Base-by-base conservation (phyloP, 1,140 invertebrate species). In the Augochlora pura region DNA sequence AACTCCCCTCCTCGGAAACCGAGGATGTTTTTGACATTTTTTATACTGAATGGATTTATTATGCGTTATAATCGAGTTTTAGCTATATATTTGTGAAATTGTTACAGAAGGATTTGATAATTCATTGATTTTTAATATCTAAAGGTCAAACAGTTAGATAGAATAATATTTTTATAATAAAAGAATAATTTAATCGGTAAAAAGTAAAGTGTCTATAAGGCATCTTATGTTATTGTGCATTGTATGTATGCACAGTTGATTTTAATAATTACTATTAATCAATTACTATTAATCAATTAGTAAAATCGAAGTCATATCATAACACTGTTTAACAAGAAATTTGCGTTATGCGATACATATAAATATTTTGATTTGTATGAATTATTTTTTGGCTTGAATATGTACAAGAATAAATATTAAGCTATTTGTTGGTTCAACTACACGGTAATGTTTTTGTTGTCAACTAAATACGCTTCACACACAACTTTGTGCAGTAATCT, bases 21-120 rank as follows among this genome's bases (percentile, higher is more conserved):
- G 23, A 78, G 38, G 18, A 77, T 63, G 32, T 68, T 77, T 64
- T 77, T 54, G 68, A 71, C 32, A 62, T 63, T 63, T 70, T 70
- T 72, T n/a, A 72, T 69, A 16, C 27, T 23, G n/a, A 23, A 32
- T 52, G 10, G 2, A 69, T 21, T 69, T 60, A 16, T 57, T 46
- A 69, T 69, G 8, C n/a, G 32, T 38, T 32, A 14, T 23, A 46
- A 68, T 2, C 7, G 12, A 57, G 3, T 12, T 27, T 38, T 67
- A 12, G 23, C 27, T 9, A 21, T 46, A 49, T 2, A 6, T 60
- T 18, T 12, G n/a, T 16, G 39, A 2, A 3, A 23, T 46, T 32
- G 32, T 0, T 32, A 42, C 14, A 69, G 18, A 16, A 27, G 7
- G 32, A 16, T 60, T 12, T 27, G 23, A 2, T 18, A 59, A 14